phyloP scores from a whole-genome alignment of 2,797 vertebrate species.

The Tiaroga cobitis region DNA sequence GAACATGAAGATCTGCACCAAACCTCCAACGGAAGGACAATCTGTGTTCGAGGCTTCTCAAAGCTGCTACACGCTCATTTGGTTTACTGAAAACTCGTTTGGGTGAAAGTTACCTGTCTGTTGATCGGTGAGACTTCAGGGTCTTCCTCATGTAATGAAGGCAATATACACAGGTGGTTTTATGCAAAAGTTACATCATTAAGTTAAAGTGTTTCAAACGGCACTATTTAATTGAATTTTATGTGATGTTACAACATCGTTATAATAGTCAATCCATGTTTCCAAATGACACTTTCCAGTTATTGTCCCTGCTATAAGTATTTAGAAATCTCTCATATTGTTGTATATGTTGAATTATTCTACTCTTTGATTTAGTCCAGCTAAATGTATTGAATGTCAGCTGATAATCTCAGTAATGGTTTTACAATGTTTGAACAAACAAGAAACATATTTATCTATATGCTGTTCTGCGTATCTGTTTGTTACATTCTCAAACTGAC shows the following conservation, averaged over 20 bases:
- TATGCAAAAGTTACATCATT: not conserved
- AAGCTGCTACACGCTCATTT: not conserved
- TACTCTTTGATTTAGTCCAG: not conserved
- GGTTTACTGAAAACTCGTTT: slow-evolving; percentile 12
- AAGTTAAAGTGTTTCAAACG: not conserved
- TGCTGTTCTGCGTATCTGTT: not conserved
- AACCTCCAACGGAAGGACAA: not conserved
- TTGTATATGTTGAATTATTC: not conserved
- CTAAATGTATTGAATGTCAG: not conserved
- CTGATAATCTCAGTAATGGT: not conserved
- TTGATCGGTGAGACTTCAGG: not conserved
- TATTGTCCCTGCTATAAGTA: not conserved
- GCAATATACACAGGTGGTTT: not conserved
- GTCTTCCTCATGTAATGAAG: not conserved
- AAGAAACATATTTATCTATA: not conserved
- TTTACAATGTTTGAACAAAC: not conserved
- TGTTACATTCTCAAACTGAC: slow-evolving; percentile 19
- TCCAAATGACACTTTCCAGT: not conserved
- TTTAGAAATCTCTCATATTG: slow-evolving; percentile 10
- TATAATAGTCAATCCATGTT: not conserved
- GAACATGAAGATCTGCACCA: too few relatives aligned
- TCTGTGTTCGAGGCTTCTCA: not conserved
- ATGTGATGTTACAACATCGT: not conserved
- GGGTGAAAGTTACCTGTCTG: slow-evolving; percentile 15
- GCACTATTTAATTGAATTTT: not conserved